Evolutionary conservation across 2,888 invertebrate species (phyloP), one percentile per base, ranked within the genome.

Genomic region (Nasonovia ribisnigri): DNA sequence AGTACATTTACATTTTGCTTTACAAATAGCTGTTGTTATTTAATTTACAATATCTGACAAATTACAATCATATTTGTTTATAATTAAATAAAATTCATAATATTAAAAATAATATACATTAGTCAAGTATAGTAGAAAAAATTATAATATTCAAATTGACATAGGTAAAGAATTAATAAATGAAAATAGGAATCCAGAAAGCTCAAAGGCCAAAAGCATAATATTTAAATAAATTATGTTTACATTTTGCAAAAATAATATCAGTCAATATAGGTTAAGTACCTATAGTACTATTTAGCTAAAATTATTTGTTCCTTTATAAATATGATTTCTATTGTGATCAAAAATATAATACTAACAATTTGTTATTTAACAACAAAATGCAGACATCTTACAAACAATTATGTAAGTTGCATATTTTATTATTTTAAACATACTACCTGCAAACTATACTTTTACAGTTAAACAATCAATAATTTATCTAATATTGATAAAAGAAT

Each of bases 121-220:
- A 88, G 13, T 87, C 29, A 92, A 87, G 60, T 67, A 67, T 26
- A 42, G 16, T 54, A 42, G 48, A 60, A 90, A 67, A 88, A 92
- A 84, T 29, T 42, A 89, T 48, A 88, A 89, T 57, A 84, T 60
- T 84, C 10, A 89, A 92, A 93, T 93, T 93, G 89, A 93, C 93
- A 29, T 51, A 77, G 42, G 26, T 84, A 89, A 92, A 89, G 57
- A 90, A 89, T 54, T 84, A 84, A 11, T 20, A 77, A 77, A 77
- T 77, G 6, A 57, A 46, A 60, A 90, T 93, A 93, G 51, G 89
- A 93, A 93, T 90, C 60, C 46, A 90, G 51, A 89, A 89, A 92
- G 92, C 93, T 57, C 92, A 84, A 36, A 24, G 87, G 46, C 46
- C 46, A 54, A 90, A 60, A 57, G 36, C n/a, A 54, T 89, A 89